Evolutionary conservation across 2,113 vertebrate genomes (phyloP).

Genomic region (Acrocephalus kingi): DNA sequence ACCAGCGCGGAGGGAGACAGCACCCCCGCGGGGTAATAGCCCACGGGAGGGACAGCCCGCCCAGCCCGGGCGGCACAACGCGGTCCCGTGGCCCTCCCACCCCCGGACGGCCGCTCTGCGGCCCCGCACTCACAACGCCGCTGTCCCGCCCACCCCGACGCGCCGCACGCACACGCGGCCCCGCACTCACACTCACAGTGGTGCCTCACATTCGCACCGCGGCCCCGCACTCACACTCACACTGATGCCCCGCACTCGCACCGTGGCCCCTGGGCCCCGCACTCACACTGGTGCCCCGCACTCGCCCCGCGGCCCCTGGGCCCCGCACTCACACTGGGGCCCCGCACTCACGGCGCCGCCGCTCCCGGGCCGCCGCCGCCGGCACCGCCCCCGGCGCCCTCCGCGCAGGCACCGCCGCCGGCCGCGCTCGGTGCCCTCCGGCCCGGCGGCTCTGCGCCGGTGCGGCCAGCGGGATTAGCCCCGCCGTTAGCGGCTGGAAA

Average conservation of each 20-base stretch:
- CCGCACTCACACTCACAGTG: neutral
- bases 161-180: neutral
- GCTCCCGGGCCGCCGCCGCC: neutral
- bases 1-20: too few species aligned
- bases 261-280: neutral
- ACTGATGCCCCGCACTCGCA: too few species aligned
- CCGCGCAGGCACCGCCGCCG: neutral
- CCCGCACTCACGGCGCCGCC: neutral
- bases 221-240: neutral
- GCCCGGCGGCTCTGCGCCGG: neutral
- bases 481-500: neutral
- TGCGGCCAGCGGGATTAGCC: neutral
- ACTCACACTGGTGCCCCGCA: neutral
- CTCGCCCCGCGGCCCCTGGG: neutral
- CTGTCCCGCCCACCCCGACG: too few species aligned
- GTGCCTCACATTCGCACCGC: too few species aligned
- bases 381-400: neutral
- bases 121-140: too few species aligned
- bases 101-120: too few species aligned
- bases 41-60: neutral
- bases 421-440: neutral
- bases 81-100: rapidly evolving
- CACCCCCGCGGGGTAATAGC: rapidly evolving
- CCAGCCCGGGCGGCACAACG: neutral
- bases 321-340: neutral